Evolutionary conservation across 2,797 vertebrate genomes (phyloP).

Genomic region (Corythornis leucogaster): DNA sequence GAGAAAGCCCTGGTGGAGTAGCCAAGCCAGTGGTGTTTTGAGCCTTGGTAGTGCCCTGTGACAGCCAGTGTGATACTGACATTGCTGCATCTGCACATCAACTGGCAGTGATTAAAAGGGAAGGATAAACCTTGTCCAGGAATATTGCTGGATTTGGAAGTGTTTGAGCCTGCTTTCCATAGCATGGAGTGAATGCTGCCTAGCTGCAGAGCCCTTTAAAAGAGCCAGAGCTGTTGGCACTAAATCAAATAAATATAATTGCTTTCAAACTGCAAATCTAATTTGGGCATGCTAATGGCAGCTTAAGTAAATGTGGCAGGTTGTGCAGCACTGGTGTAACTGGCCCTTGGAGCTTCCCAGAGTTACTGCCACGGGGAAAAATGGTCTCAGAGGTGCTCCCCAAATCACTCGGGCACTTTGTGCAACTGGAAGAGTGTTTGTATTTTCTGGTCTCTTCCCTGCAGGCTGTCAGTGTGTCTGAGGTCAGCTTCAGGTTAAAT

Average conservation of each 20-base stretch:
- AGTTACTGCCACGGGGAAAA: neutral
- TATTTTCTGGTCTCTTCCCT: neutral
- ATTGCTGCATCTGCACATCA: conserved; percentile 21
- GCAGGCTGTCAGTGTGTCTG: neutral
- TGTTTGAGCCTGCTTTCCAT: conserved; percentile 15
- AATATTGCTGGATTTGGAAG: conserved; percentile 19
- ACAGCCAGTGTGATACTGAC: conserved; percentile 12
- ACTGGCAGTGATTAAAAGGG: conserved; percentile 40
- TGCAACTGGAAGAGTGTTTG: neutral
- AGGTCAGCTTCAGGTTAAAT: neutral
- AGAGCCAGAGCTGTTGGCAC: conserved; percentile 23
- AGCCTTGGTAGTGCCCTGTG: conserved; percentile 16
- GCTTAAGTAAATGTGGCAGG: conserved; percentile 54
- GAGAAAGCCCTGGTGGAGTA: neutral
- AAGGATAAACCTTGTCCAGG: neutral
- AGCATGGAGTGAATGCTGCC: conserved; percentile 16
- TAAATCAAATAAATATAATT: conserved; percentile 57
- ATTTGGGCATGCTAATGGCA: conserved; percentile 56
- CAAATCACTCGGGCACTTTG: neutral
- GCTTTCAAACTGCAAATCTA: conserved; percentile 67
- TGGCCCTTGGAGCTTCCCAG: neutral
- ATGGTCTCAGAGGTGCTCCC: neutral
- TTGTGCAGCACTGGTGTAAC: conserved; percentile 9
- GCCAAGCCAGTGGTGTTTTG: neutral
- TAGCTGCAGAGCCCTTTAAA: conserved; percentile 56